Percentiles rank a stretch among this genome's conserved stretches.
Conservation (phyloP, 2,113 vertebrate species). For the Gavia stellata region DNA sequence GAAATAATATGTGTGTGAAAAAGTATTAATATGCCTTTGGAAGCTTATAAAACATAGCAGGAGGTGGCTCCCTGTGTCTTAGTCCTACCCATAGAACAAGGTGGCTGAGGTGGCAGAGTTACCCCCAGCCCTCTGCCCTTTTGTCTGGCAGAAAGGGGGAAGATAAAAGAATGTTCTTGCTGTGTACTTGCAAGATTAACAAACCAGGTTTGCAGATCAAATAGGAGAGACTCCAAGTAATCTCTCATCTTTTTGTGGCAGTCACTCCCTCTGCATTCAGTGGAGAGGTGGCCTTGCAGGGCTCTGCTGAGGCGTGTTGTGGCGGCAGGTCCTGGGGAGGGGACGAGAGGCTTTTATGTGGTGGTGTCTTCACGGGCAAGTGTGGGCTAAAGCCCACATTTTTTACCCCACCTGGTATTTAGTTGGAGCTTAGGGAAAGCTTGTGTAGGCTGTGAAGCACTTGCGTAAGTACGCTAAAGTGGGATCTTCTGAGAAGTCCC, state of each 20-base stretch:
- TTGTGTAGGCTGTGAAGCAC: not conserved
- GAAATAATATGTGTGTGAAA: not conserved
- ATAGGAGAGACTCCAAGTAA: not conserved
- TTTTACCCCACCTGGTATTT: not conserved
- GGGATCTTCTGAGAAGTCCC: not conserved
- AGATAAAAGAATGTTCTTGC: not conserved
- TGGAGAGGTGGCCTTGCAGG: not conserved
- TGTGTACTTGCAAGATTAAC: not conserved
- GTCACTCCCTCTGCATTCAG: fast-evolving
- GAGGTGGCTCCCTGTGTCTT: not conserved
- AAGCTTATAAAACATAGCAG: not conserved
- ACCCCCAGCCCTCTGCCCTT: not conserved
- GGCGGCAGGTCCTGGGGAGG: not conserved
- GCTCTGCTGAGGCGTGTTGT: not conserved
- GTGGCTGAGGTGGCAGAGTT: not conserved
- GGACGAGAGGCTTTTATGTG: not conserved
- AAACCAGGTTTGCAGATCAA: not conserved
- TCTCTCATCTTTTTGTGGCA: not conserved
- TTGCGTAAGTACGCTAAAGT: not conserved
- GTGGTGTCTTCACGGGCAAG: not conserved
- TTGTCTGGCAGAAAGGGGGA: not conserved
- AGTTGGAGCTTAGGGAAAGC: not conserved
- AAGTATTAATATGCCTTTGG: not conserved
- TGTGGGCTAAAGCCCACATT: not conserved
- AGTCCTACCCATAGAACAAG: not conserved